phyloP scores from a whole-genome alignment of 2,888 invertebrate species.

The Coelopa pilipes region DNA sequence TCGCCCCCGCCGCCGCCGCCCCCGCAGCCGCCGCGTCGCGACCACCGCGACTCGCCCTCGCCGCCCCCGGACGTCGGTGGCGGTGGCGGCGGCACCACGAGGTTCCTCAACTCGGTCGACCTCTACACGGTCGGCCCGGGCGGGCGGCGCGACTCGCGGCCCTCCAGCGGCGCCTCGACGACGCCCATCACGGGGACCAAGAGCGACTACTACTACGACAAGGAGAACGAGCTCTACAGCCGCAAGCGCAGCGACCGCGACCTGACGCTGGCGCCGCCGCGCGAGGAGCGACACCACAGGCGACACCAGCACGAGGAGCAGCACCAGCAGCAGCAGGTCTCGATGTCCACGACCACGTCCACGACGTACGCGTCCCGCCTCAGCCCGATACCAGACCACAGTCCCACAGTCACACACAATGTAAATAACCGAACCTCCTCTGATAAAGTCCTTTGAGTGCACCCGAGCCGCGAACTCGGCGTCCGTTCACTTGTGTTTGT shows the following conservation, averaged over 20 bases:
- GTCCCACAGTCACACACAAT: conserved; percentile 66
- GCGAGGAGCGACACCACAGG: conserved; percentile 60
- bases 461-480: conserved; percentile 2
- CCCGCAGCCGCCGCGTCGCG: conserved; percentile 51
- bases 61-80: conserved; percentile 41
- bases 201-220: conserved; percentile 66
- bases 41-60: conserved; percentile 49
- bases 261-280: conserved; percentile 60
- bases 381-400: conserved; percentile 62
- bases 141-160: conserved; percentile 60
- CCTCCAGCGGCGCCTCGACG: conserved; percentile 51
- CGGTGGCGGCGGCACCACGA: conserved; percentile 46
- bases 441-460: conserved; percentile 29
- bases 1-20: conserved; percentile 55
- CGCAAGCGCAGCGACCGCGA: conserved; percentile 57
- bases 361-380: conserved; percentile 52
- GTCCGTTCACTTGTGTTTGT: too few relatives aligned
- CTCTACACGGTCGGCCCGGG: conserved; percentile 57
- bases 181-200: conserved; percentile 41
- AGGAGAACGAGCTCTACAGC: conserved; percentile 65
- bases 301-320: conserved; percentile 49
- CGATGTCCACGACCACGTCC: conserved; percentile 42
- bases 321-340: conserved; percentile 45
- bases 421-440: conserved; percentile 56
- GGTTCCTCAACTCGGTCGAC: conserved; percentile 61